phyloP scores from a whole-genome alignment of 2,113 vertebrate genomes.

The Rhinolophus sinicus region DNA sequence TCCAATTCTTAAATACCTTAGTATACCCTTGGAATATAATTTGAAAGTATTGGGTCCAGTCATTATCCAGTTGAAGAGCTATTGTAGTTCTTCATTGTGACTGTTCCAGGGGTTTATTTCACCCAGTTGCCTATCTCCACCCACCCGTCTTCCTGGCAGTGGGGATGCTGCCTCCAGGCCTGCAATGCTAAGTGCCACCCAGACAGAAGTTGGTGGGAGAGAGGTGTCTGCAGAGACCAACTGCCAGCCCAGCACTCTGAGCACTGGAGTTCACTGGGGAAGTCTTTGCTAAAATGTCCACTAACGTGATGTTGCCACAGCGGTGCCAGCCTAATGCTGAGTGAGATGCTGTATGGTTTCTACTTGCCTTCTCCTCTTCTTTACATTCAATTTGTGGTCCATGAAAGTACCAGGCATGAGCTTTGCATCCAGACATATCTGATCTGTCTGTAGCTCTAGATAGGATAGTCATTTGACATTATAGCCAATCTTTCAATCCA shows the following conservation, averaged over 20 bases:
- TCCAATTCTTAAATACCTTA: slow-evolving; percentile 56
- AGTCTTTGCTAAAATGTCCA: not conserved
- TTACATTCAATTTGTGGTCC: not conserved
- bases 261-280: not conserved
- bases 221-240: not conserved
- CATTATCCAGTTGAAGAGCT: slow-evolving; percentile 29
- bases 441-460: not conserved
- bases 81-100: slow-evolving; percentile 47
- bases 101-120: not conserved
- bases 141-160: not conserved
- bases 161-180: not conserved
- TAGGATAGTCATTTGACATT: not conserved
- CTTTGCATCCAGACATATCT: not conserved
- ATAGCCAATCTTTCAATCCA: not conserved
- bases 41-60: slow-evolving; percentile 48
- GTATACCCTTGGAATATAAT: slow-evolving; percentile 60
- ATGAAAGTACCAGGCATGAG: not conserved
- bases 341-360: not conserved
- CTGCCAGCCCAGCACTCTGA: accelerated
- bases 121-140: not conserved
- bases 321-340: not conserved
- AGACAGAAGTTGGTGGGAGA: not conserved
- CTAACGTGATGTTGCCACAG: not conserved
- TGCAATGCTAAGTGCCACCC: not conserved
- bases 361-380: not conserved